Evolutionary conservation across 2,797 vertebrate species (phyloP).

Genomic region (Peromyscus eremicus): DNA sequence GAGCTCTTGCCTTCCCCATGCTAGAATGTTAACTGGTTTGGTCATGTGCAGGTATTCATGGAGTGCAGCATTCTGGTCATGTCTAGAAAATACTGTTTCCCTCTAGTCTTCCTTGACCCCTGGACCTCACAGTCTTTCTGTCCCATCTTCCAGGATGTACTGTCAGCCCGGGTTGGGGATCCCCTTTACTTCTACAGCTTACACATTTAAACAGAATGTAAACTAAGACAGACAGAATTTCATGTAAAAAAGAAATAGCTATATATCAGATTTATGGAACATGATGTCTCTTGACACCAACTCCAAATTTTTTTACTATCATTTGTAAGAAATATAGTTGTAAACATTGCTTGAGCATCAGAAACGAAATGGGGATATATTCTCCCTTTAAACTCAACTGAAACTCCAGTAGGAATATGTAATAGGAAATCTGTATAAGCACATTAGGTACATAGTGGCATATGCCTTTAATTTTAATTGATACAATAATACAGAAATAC

Average conservation of each 20-base stretch:
- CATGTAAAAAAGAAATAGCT: constrained; percentile 16
- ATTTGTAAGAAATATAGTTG: not conserved
- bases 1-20: not conserved
- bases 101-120: not conserved
- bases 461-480: constrained; percentile 23
- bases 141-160: not conserved
- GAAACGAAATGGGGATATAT: not conserved
- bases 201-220: constrained; percentile 18
- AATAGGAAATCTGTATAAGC: not conserved
- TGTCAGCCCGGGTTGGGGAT: not conserved
- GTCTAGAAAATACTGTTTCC: not conserved
- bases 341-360: not conserved
- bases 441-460: constrained; percentile 27
- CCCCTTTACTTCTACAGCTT: constrained; percentile 27
- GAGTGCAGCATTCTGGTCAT: not conserved
- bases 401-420: constrained; percentile 10
- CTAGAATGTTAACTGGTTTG: not conserved
- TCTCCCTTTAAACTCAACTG: constrained; percentile 25
- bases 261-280: not conserved
- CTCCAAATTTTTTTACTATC: not conserved
- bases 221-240: constrained; percentile 9
- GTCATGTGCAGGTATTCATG: not conserved
- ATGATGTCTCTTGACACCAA: not conserved
- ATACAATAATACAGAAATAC: not conserved
- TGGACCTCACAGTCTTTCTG: not conserved